Evolutionary conservation across 2,113 vertebrate species (phyloP).

Genomic region (Phylloscopus whistleri): DNA sequence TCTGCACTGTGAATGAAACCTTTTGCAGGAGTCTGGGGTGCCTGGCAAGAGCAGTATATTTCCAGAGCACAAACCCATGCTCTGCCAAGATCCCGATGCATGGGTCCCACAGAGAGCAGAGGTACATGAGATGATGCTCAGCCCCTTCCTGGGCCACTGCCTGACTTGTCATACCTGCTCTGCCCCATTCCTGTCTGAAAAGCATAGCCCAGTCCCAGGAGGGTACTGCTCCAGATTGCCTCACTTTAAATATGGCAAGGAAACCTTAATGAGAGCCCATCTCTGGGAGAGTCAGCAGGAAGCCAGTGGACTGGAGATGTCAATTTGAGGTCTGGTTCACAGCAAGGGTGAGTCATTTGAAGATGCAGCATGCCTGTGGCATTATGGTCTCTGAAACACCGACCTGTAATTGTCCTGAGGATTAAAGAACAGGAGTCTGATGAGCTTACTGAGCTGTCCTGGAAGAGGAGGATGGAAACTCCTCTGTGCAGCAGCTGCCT

Average conservation of each 20-base stretch:
- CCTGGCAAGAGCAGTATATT: not conserved
- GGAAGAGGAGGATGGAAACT: not conserved
- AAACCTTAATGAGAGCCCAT: not conserved
- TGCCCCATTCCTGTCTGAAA: not conserved
- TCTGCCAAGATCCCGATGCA: fast-evolving
- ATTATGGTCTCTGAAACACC: not conserved
- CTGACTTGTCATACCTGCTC: not conserved
- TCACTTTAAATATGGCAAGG: not conserved
- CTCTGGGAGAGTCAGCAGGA: not conserved
- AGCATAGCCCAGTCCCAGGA: not conserved
- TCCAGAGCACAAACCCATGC: not conserved
- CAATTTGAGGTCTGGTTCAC: not conserved
- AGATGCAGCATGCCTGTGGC: not conserved
- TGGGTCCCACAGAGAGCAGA: not conserved
- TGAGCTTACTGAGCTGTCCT: not conserved
- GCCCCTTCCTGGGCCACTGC: not conserved
- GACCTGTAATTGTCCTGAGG: not conserved
- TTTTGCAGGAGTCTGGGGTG: not conserved
- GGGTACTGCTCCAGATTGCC: not conserved
- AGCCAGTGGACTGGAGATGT: not conserved
- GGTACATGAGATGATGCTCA: not conserved
- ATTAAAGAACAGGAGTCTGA: not conserved
- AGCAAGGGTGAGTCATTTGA: not conserved
- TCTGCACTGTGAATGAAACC: not conserved
- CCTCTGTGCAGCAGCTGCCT: not conserved